Evolutionary conservation across 2,888 invertebrate genomes (phyloP).

Genomic region (Halictus ligatus): DNA sequence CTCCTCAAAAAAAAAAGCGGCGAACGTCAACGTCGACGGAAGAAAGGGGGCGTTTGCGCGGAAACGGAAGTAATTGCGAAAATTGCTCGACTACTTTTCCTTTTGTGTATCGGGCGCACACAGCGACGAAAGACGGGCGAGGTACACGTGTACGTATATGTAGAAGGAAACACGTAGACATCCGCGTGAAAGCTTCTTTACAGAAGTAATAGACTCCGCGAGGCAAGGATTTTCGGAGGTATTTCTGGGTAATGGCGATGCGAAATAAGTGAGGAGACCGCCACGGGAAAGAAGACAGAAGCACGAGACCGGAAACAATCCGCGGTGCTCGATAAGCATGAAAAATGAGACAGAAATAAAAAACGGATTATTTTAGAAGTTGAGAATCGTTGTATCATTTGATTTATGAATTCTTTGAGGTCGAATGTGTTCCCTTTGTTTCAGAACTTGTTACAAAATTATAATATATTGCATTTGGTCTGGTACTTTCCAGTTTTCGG

Average conservation of each 20-base stretch:
- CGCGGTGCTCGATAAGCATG: not conserved
- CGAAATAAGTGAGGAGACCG: conserved; percentile 54
- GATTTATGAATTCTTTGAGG: not conserved
- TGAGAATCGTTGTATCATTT: not conserved
- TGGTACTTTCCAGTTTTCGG: too few species aligned
- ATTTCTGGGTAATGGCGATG: conserved; percentile 69
- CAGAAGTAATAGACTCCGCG: conserved; percentile 67
- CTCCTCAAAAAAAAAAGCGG: conserved; percentile 39
- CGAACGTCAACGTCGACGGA: conserved; percentile 46
- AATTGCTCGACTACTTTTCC: conserved; percentile 71
- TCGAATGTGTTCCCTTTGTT: not conserved
- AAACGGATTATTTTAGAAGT: not conserved
- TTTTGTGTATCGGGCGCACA: conserved; percentile 35
- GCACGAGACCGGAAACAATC: conserved; percentile 47
- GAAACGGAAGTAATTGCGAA: conserved; percentile 77
- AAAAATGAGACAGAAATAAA: not conserved
- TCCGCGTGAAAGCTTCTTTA: conserved; percentile 60
- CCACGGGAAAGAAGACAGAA: conserved; percentile 25
- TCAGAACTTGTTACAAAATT: not conserved
- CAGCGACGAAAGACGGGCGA: not conserved
- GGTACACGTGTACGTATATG: conserved; percentile 17
- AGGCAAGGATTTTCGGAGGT: conserved; percentile 66
- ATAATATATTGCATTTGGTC: not conserved
- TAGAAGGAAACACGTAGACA: not conserved
- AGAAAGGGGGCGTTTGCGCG: conserved; percentile 66